Conservation (phyloP, 2,797 vertebrate species). For the Austrolebias charrua region DNA sequence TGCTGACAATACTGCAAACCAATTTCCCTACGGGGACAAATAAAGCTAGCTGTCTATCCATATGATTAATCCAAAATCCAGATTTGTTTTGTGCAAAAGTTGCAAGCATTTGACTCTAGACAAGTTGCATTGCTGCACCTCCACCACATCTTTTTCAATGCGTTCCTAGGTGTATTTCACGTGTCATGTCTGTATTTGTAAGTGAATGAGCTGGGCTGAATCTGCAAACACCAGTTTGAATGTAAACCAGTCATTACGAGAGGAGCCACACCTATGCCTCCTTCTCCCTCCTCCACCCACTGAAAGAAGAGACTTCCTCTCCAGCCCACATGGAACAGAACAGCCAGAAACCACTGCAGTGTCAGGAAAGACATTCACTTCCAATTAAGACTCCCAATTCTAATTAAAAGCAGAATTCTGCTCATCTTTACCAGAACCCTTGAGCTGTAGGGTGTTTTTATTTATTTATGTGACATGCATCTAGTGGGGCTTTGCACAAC, state of each 20-base stretch:
- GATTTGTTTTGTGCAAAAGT: not conserved
- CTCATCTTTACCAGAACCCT: not conserved
- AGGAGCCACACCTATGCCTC: constrained; percentile 61
- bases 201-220: constrained; percentile 45
- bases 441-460: no score
- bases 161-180: no score
- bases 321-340: not conserved
- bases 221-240: constrained; percentile 69
- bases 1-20: no score
- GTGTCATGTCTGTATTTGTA: constrained; percentile 41
- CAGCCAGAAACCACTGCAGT: not conserved
- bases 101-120: not conserved
- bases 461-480: not conserved
- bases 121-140: not conserved
- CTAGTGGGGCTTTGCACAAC: not conserved
- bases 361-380: not conserved
- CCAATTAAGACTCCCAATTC: no score
- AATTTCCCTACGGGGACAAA: no score
- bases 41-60: no score
- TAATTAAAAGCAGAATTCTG: not conserved
- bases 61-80: no score
- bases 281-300: constrained; percentile 20
- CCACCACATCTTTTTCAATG: constrained; percentile 9
- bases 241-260: constrained; percentile 64
- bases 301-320: constrained; percentile 6